These are phyloP conservation scores for Equus przewalskii DNA, from an alignment of 2,113 vertebrate species.

Conservation along the genomic window DNA sequence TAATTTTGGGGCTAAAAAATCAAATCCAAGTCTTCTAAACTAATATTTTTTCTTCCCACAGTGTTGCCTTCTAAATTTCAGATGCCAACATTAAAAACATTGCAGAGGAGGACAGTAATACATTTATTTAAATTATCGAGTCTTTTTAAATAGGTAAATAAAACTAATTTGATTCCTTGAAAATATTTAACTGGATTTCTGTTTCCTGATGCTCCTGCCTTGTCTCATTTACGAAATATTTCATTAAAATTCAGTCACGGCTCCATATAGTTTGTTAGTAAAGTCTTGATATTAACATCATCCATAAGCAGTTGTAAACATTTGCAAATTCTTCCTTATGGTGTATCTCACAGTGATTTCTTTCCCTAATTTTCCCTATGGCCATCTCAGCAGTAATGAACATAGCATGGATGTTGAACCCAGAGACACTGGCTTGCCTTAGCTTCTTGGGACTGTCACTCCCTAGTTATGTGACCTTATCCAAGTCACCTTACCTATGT, in stretches of 20 bases:
- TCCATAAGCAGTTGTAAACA: not conserved
- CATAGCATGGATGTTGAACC: not conserved
- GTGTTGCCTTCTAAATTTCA: not conserved
- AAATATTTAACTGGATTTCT: slow-evolving; percentile 1
- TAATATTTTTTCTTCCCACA: not conserved
- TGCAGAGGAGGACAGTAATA: not conserved
- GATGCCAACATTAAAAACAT: not conserved
- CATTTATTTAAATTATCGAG: not conserved
- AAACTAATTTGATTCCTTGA: slow-evolving; percentile 12
- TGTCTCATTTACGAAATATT: slow-evolving; percentile 41
- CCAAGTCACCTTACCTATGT: not conserved
- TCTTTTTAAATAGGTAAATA: not conserved
- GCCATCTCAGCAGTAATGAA: not conserved
- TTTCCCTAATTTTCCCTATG: not conserved
- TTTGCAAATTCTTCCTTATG: not conserved
- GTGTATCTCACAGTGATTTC: not conserved
- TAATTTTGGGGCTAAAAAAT: not conserved
- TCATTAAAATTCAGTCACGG: slow-evolving; percentile 50
- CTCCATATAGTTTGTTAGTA: slow-evolving; percentile 29
- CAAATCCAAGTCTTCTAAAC: slow-evolving; percentile 2
- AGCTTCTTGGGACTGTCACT: not conserved
- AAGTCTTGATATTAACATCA: not conserved
- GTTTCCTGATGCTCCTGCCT: not conserved
- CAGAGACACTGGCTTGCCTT: not conserved
- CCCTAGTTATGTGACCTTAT: not conserved